Base-by-base conservation (phyloP, 2,888 invertebrate genomes). In the Itoplectis maculator region DNA sequence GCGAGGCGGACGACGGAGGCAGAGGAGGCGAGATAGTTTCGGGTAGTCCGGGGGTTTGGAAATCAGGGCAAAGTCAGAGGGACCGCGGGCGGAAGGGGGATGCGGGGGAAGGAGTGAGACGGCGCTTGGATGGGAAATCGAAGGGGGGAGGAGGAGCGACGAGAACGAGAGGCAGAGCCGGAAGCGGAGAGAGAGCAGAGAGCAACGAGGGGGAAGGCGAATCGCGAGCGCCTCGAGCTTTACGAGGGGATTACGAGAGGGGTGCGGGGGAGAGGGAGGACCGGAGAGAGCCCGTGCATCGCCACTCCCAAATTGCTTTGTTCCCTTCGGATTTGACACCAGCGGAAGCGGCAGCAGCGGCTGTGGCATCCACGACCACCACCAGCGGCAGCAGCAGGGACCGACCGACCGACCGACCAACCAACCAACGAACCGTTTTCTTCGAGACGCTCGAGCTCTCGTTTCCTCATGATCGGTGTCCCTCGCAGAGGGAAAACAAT, bases 321-420 rank as follows among this genome's bases (percentile, higher is more conserved):
- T 78, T 83, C 76, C 83, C 78, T 75, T 66, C 65, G 81, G 83
- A 83, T 83, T 83, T 81, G 78, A 80, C 81, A 78, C 81, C 69
- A 15, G 70, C 70, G 42, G 40, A 70, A 54, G 18, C 76, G 13
- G 20, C 15, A 35, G 45, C 20, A 23, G 42, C 9, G 23, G 29
- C n/a, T n/a, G n/a, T n/a, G n/a, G n/a, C n/a, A 23, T 54, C 51
- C 42, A 56, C 42, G 56, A 42, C 51, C 9, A 47, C 37, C 42
- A 72, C 45, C 29, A 56, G 76, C 20, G 49, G n/a, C n/a, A n/a
- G n/a, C n/a, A n/a, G n/a, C n/a, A n/a, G n/a, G n/a, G n/a, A n/a
- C n/a, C n/a, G n/a, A n/a, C n/a, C n/a, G n/a, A n/a, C n/a, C n/a
- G n/a, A n/a, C n/a, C n/a, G n/a, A n/a, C n/a, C n/a, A n/a, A n/a